These are phyloP conservation scores for Octodon degus DNA, from an alignment of 2,113 vertebrate species.

Conservation along the genomic window DNA sequence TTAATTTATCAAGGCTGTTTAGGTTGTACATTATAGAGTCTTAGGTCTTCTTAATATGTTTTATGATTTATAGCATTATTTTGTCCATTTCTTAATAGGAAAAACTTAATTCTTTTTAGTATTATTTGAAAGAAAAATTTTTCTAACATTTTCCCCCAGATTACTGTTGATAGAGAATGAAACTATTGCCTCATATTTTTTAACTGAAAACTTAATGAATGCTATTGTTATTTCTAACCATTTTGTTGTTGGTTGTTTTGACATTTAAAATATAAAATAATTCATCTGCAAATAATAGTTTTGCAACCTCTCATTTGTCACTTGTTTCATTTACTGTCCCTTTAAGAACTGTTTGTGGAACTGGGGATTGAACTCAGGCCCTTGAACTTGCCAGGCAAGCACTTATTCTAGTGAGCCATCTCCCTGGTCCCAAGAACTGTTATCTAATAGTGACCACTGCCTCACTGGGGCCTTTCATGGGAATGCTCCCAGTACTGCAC, in stretches of 20 bases:
- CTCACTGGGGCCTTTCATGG: neutral
- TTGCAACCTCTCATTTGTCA: neutral
- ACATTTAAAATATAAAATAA: conserved; percentile 37
- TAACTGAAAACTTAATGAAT: neutral
- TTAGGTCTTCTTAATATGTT: conserved; percentile 16
- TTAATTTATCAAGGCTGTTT: conserved; percentile 7
- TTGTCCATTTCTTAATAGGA: conserved; percentile 11
- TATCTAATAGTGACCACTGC: neutral
- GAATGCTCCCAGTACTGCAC: conserved; percentile 35
- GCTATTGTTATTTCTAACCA: conserved; percentile 39
- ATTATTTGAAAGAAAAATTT: conserved; percentile 42
- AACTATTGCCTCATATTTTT: neutral
- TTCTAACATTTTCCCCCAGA: neutral
- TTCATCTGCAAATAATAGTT: conserved; percentile 18
- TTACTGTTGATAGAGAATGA: conserved; percentile 9
- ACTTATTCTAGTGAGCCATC: too few species aligned
- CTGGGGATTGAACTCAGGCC: too few species aligned
- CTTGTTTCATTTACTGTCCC: neutral
- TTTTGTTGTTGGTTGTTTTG: conserved; percentile 46
- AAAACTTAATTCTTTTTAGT: conserved; percentile 7
- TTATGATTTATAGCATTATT: conserved; percentile 3
- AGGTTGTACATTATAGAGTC: neutral
- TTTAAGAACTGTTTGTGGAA: neutral
- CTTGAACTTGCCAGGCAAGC: too few species aligned
- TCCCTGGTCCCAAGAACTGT: neutral